phyloP scores from a whole-genome alignment of 2,888 invertebrate species.

The Nowickia ferox region DNA sequence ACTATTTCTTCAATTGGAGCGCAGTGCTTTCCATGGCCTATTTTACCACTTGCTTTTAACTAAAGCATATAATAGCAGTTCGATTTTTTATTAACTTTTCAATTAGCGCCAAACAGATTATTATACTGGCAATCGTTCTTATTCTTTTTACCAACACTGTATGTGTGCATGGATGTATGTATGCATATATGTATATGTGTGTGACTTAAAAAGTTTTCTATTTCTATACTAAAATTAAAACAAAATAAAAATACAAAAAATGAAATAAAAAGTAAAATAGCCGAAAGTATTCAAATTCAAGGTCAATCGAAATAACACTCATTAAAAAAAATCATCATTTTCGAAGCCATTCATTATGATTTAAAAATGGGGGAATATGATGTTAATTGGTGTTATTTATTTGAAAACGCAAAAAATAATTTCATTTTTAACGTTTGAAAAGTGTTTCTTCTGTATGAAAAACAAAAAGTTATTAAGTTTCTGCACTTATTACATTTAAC shows the following conservation, averaged over 20 bases:
- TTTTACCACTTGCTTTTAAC: too few relatives aligned
- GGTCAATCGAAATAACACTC: conserved; percentile 66
- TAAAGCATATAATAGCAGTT: too few relatives aligned
- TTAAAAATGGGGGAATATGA: conserved; percentile 57
- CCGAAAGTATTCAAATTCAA: conserved; percentile 70
- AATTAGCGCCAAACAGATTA: too few relatives aligned
- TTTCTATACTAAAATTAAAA: conserved; percentile 43
- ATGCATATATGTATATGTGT: not conserved
- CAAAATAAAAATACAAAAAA: conserved; percentile 17
- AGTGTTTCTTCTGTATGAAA: conserved; percentile 55
- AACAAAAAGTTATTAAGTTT: conserved; percentile 25
- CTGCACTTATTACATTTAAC: conserved; percentile 19
- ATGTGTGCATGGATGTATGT: too few relatives aligned
- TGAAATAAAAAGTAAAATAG: conserved; percentile 50
- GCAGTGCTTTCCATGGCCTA: too few relatives aligned
- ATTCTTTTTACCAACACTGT: too few relatives aligned
- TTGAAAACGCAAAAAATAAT: conserved; percentile 7
- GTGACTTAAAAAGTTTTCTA: conserved; percentile 52
- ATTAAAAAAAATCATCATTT: conserved; percentile 57
- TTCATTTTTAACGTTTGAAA: conserved; percentile 46
- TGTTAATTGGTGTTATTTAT: conserved; percentile 45
- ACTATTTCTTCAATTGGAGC: too few relatives aligned
- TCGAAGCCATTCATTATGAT: conserved; percentile 42
- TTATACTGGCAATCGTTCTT: too few relatives aligned
- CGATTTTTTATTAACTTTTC: too few relatives aligned